Evolutionary conservation across 1,140 invertebrate species (phyloP), one percentile per base, ranked within the genome.

Genomic region (Drosophila trapezifrons): DNA sequence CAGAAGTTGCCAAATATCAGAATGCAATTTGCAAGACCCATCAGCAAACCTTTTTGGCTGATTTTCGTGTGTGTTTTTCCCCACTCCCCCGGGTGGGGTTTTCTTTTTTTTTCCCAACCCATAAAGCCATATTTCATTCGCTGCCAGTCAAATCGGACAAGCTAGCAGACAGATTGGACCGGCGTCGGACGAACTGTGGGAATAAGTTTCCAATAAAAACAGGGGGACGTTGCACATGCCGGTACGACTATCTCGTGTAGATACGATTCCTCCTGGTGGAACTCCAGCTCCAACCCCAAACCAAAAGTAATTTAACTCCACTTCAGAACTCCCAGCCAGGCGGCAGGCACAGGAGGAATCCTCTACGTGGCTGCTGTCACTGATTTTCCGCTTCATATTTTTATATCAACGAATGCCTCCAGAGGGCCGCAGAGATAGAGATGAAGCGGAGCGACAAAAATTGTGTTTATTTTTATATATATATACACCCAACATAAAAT

Each of bases 361-460:
- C 83, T 79, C 52, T 42, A 56, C 43, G 45, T 69, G 62, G 80
- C 66, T 78, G 70, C 83, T 86, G 83, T 86, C 83, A 86, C 83
- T 87, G 83, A 86, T 86, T 86, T 86, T 86, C 83, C 83, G 83
- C 83, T 82, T 86, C 83, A 86, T 82, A 87, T 86, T 86, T 86
- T 67, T 72, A 81, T 77, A 81, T 73, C 58, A 65, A 80, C 59
- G 52, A 78, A 78, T 67, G 71, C 76, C 76, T 79, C 67, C 64
- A 72, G 76, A 70, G 76, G 71, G 47, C 27, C 45, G 42, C 37
- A 56, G 62, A 62, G 57, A 60, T 69, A 43, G 49, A 76, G 72
- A 57, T 80, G 72, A 75, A 73, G 59, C 55, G 49, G 76, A 59
- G 67, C 64, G 60, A 72, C 72, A 67, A 78, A 86, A 82, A 79